Evolutionary conservation across 2,113 vertebrate species (phyloP).

Genomic region (Diadophis punctatus): DNA sequence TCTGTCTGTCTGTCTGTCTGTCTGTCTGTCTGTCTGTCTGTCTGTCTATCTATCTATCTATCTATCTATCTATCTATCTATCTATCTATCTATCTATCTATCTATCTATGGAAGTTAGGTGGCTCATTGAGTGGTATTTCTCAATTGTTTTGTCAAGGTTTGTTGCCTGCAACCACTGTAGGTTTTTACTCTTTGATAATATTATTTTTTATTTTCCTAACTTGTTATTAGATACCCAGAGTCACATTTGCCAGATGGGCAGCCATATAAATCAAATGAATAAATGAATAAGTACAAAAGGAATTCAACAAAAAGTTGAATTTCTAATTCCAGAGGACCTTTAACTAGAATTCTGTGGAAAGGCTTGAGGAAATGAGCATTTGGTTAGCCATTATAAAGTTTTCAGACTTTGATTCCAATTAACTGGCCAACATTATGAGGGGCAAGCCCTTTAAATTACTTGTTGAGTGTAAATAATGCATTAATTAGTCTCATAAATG

Average conservation of each 20-base stretch:
- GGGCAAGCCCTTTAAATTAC: slow-evolving; percentile 50
- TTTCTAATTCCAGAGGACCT: not conserved
- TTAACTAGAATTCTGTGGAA: not conserved
- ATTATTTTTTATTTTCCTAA: not conserved
- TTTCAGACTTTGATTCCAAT: slow-evolving; percentile 10
- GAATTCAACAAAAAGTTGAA: not conserved
- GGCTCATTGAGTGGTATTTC: not conserved
- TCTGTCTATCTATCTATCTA: too few relatives aligned
- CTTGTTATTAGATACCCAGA: not conserved
- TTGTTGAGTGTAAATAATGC: slow-evolving; percentile 56
- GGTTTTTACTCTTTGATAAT: not conserved
- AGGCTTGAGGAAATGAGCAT: not conserved
- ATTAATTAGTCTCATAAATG: slow-evolving; percentile 33
- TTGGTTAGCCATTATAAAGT: not conserved
- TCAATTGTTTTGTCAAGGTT: not conserved
- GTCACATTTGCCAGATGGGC: not conserved
- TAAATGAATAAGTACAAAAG: not conserved
- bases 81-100: too few relatives aligned
- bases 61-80: too few relatives aligned
- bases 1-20: too few relatives aligned
- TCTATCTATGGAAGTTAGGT: not conserved
- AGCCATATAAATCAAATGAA: not conserved
- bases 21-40: too few relatives aligned
- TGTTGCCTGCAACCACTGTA: not conserved
- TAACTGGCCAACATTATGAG: not conserved